phyloP scores from a whole-genome alignment of 2,113 vertebrate species.

The Motacilla alba region DNA sequence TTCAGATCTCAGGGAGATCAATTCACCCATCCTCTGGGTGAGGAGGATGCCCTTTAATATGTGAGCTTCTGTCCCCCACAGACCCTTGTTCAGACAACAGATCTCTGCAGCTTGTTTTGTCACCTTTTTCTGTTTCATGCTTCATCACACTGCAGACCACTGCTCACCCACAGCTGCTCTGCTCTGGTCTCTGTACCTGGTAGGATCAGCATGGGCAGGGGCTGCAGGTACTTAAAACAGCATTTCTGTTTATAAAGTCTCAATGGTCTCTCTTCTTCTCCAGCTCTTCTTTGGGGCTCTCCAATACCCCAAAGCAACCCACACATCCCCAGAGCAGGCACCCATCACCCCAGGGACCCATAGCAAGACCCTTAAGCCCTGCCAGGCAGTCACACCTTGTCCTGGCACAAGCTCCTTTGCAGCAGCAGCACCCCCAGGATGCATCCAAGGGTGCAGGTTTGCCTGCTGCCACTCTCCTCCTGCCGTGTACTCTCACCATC shows the following conservation, averaged over 20 bases:
- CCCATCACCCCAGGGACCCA: not conserved
- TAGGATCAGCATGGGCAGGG: accelerated
- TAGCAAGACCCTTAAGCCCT: not conserved
- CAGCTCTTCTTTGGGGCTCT: not conserved
- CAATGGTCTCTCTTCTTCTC: not conserved
- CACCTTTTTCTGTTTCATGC: not conserved
- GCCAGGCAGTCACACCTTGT: accelerated
- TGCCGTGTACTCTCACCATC: accelerated
- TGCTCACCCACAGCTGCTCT: not conserved
- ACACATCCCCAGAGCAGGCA: accelerated
- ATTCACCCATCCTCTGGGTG: not conserved
- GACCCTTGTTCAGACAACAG: not conserved
- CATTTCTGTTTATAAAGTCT: not conserved
- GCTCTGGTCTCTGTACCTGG: not conserved
- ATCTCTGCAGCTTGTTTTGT: not conserved
- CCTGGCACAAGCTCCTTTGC: not conserved
- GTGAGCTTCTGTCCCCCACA: not conserved
- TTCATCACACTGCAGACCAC: not conserved
- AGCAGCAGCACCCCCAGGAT: accelerated
- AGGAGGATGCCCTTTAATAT: not conserved
- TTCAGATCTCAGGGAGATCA: not conserved
- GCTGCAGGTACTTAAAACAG: not conserved
- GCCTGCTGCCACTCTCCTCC: not conserved
- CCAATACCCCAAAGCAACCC: not conserved
- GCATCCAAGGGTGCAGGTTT: accelerated